Evolutionary conservation across 2,888 invertebrate species (phyloP), one percentile per base, ranked within the genome.

Genomic region (Drosophila phalerata): DNA sequence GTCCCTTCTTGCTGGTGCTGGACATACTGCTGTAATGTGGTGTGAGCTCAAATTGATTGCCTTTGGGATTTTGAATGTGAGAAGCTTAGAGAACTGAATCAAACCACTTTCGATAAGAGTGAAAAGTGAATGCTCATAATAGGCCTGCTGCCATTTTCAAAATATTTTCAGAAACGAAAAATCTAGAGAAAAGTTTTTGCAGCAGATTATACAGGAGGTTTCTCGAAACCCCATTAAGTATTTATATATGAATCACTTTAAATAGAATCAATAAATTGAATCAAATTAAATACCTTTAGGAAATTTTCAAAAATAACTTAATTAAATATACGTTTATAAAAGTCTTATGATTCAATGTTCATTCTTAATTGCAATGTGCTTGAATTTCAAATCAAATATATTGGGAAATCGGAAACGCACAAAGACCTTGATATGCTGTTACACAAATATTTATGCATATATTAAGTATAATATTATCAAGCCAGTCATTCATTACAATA

Each of bases 361-460:
- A 37, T 37, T 37, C n/a, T 37, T 8, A 28, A 8, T 28, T 28
- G 4, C 6, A 28, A 28, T 6, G 28, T 28, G 6, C 8, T 28
- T 34, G 19, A 6, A 15, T 56, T 34, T 43, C 11, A 43, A 34
- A 34, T 37, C 1, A 43, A 5, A 10, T 5, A 34, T 13, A 43
- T 43, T 56, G n/a, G 32, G 34, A 34, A 45, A 56, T 56, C 55
- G 34, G 55, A 56, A 43, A 43, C 15, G 43, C 43, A 3, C 43
- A 15, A 15, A 32, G 9, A 19, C 63, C 57, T 63, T 63, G 48
- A 57, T 51, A 51, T 22, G 34, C 19, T 17, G 6, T 56, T 64
- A 64, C 64, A 64, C 25, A 64, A 64, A 58, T 64, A 64, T 58
- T 43, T 51, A 45, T 37, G 37, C 25, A 56, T 64, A 37, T 37